Percentiles rank a stretch among this genome's conserved stretches.
Evolutionary conservation across 35 echinoderm and acorn worm species (phyloP).

Genomic region (Patiria miniata): DNA sequence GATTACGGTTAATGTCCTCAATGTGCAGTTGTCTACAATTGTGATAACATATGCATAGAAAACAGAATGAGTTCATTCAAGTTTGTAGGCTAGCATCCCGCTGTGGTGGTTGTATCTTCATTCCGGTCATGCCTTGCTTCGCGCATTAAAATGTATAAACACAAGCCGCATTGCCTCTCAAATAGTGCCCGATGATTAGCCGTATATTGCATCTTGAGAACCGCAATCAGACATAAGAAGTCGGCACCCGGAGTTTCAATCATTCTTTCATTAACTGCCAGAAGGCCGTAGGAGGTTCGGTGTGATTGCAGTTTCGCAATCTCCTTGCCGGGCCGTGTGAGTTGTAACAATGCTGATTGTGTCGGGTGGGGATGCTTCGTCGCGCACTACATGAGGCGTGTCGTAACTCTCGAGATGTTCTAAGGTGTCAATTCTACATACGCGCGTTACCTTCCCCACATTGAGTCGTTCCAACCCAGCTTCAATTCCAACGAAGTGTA

Average conservation of each 20-base stretch:
- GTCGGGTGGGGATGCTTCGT: neutral
- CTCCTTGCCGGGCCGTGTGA: neutral
- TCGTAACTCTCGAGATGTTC: neutral
- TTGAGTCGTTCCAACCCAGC: too few relatives aligned
- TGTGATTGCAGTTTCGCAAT: neutral
- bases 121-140: neutral
- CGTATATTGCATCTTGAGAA: slow-evolving; percentile 19
- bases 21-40: too few relatives aligned
- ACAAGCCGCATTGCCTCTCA: too few relatives aligned
- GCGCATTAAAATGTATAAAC: too few relatives aligned
- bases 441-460: too few relatives aligned
- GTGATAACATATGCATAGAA: slow-evolving; percentile 1
- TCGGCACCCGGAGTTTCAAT: neutral
- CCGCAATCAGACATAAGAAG: neutral
- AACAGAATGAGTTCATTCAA: neutral
- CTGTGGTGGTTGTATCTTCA: neutral
- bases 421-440: neutral
- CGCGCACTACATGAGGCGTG: slow-evolving; percentile 11
- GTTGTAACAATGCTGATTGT: neutral
- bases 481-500: too few relatives aligned
- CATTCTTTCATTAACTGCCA: slow-evolving; percentile 8
- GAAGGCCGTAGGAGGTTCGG: neutral
- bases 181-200: neutral
- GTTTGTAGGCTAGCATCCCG: neutral
- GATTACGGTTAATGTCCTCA: too few relatives aligned